Percentiles rank a stretch among this genome's conserved stretches.
Evolutionary conservation across 2,888 invertebrate species (phyloP).

Genomic region (Rhimphoctona megacephalus): DNA sequence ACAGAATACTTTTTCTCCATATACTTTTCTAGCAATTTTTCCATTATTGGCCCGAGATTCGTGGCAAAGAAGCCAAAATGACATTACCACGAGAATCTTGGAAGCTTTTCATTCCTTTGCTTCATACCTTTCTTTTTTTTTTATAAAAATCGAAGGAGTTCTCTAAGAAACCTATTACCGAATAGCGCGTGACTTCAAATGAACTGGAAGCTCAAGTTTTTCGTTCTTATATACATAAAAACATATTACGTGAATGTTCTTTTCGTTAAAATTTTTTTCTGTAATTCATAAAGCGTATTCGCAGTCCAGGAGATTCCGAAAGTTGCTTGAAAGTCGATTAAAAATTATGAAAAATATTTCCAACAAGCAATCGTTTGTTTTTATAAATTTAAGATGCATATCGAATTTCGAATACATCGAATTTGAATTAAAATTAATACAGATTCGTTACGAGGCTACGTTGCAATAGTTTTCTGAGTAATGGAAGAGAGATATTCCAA

Average conservation of each 20-base stretch:
- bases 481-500: background rate
- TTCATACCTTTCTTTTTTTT: constrained; percentile 7
- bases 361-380: background rate
- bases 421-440: too few relatives aligned
- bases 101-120: constrained; percentile 38
- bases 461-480: background rate
- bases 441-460: background rate
- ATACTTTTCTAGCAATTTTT: constrained; percentile 32
- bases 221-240: constrained; percentile 12
- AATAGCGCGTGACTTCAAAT: constrained; percentile 62
- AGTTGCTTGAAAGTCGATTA: background rate
- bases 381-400: background rate
- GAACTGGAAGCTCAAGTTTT: constrained; percentile 56
- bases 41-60: constrained; percentile 27
- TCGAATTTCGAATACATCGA: too few relatives aligned
- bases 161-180: constrained; percentile 58
- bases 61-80: constrained; percentile 49
- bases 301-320: background rate
- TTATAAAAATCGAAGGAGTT: constrained; percentile 30
- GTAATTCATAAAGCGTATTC: background rate
- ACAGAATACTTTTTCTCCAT: constrained; percentile 35
- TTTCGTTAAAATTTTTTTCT: background rate
- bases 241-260: background rate
- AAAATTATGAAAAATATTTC: background rate
- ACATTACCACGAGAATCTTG: constrained; percentile 57